These are phyloP conservation scores for Pachliopta kotzebuea DNA, from an alignment of 2,888 invertebrate genomes.

Conservation along the genomic window DNA sequence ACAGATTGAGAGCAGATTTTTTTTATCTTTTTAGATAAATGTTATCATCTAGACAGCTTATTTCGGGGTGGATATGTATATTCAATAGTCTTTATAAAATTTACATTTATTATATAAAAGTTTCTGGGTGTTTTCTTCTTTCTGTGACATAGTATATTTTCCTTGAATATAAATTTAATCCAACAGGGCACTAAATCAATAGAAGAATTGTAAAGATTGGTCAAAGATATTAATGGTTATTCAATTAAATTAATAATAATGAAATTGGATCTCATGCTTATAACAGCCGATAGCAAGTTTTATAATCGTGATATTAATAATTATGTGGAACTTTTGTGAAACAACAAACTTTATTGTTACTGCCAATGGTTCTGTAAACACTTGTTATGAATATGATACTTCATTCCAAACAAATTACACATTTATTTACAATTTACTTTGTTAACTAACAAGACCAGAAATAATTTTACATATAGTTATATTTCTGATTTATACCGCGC, in stretches of 20 bases:
- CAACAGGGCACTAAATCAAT: background rate
- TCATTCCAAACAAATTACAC: constrained; percentile 2
- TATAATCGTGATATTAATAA: too few species aligned
- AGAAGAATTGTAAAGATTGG: background rate
- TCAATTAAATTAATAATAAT: too few species aligned
- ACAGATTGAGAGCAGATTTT: background rate
- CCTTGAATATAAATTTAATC: background rate
- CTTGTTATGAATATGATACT: too few species aligned
- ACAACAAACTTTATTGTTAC: too few species aligned
- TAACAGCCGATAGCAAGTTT: too few species aligned
- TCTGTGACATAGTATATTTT: background rate
- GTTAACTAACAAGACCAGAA: too few species aligned
- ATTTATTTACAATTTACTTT: background rate
- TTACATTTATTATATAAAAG: background rate
- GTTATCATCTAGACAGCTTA: background rate
- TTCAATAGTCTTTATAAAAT: background rate
- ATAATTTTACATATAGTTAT: background rate
- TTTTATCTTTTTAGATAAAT: background rate
- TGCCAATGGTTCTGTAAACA: too few species aligned
- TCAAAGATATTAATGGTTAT: too few species aligned
- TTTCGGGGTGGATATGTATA: background rate
- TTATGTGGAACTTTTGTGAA: too few species aligned
- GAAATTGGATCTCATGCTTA: too few species aligned
- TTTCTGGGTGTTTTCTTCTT: background rate
- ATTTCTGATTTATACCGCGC: background rate